Base-by-base conservation (phyloP, 2,888 invertebrate species). In the Caenorhabditis virilis region DNA sequence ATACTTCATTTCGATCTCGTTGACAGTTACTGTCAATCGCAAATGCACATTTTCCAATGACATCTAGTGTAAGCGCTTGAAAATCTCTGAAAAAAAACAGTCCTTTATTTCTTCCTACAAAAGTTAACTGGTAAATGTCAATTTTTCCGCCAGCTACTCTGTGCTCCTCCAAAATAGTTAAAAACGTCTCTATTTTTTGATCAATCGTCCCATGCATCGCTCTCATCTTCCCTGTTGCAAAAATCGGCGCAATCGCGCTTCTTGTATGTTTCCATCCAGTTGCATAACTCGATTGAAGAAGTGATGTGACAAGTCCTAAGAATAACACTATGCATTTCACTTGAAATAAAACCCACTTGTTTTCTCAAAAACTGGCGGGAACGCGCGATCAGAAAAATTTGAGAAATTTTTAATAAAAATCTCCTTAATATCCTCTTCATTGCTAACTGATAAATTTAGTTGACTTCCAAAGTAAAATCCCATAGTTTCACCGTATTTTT, bases 31-130 rank as follows among this genome's bases (percentile, higher is more conserved):
- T 57, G 15, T 76, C 68, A 33, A 72, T 67, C 11, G 70, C 78
- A 27, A 78, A 76, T 13, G 77, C 78, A 39, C 70, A 70, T 27
- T 72, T 62, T 42, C 73, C 77, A 25, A 78, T 78, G 13, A 77
- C 73, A 39, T 78, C 77, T 48, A 78, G 63, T 1, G 78, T 76
- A 13, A 78, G 56, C 7, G 74, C 78, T 71, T 78, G 78, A 42
- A 74, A 72, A 45, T 78, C 78, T 11, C 78, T 78, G 49, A n/a
- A n/a, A n/a, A n/a, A n/a, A n/a, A n/a, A n/a, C n/a, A n/a, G n/a
- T n/a, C n/a, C n/a, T n/a, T n/a, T n/a, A n/a, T n/a, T n/a, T n/a
- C n/a, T n/a, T n/a, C n/a, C n/a, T n/a, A n/a, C 22, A 27, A 35
- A 52, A 39, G 50, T 72, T 56, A 47, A 77, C 76, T 72, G 71